Evolutionary conservation across 2,888 invertebrate species (phyloP), one percentile per base, ranked within the genome.

Genomic region (Scaptomyza flava): DNA sequence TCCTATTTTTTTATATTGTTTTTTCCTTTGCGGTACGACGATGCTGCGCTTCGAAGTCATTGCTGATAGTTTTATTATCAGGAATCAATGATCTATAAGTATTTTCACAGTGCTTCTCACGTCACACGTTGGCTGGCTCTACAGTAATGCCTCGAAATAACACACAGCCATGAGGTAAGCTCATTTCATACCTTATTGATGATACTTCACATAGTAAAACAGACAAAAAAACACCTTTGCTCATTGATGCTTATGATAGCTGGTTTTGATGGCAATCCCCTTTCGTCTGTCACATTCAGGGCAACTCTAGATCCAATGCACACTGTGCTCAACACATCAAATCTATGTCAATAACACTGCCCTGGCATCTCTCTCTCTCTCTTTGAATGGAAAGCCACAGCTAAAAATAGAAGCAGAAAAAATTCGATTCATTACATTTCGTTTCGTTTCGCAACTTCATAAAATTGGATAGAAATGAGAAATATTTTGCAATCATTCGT

Each of bases 61-160:
- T 56, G 71, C 70, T 81, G 79, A 85, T 85, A 87, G 87, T 84
- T 85, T 84, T 81, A 78, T 77, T 87, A 84, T 87, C 84, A 62
- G 46, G 68, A 86, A 81, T 84, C 84, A 85, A 77, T 78, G 87
- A 86, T 85, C 87, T 86, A 79, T 77, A 73, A 76, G 83, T 56
- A 78, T 79, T 79, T 70, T 27, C 27, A 27, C 27, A 27, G 27
- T 27, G 27, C 27, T 41, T 14, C 38, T 56, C 34, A 43, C 52
- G 69, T 72, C 80, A 68, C 78, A 63, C 68, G 48, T 17, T 17
- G 17, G 38, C 72, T 14, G 23, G 41, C 46, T 8, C 3, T 78
- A 79, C 72, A 76, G 83, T 76, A 8, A 38, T 42, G 6, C 36
- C 57, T 33, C 30, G 9, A 36, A 34, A 11, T 38, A n/a, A 11